Percentiles rank a stretch among this genome's conserved stretches.
Evolutionary conservation across 2,888 invertebrate species (phyloP).

Genomic region (Trachelus troglodyta): DNA sequence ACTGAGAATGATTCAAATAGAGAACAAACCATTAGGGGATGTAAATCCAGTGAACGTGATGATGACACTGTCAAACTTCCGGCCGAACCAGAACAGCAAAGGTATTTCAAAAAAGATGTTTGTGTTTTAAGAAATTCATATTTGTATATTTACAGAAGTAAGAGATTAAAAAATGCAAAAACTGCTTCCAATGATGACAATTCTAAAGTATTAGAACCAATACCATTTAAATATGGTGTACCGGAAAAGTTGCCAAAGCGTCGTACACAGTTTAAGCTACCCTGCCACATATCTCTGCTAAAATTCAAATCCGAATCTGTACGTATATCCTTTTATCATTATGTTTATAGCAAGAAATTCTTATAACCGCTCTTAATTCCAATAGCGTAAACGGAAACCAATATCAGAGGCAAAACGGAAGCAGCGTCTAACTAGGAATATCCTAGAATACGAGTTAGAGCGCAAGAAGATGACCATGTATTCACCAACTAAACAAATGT

Average conservation of each 20-base stretch:
- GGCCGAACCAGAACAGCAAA: neutral
- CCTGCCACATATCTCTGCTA: slow-evolving; percentile 44
- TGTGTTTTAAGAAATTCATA: neutral
- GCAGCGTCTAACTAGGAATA: slow-evolving; percentile 29
- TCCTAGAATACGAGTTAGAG: slow-evolving; percentile 31
- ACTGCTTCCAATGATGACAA: slow-evolving; percentile 16
- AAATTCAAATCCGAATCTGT: slow-evolving; percentile 34
- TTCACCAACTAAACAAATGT: slow-evolving; percentile 38
- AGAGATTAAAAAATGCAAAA: slow-evolving; percentile 20
- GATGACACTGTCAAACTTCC: neutral
- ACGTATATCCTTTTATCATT: slow-evolving; percentile 9
- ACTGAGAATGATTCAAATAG: neutral
- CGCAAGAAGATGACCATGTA: slow-evolving; percentile 35
- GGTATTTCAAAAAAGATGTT: neutral
- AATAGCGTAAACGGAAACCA: slow-evolving; percentile 42
- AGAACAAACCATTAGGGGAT: neutral
- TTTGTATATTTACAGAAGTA: slow-evolving; percentile 19
- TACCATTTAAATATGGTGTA: slow-evolving; percentile 48
- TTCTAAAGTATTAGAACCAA: slow-evolving; percentile 43
- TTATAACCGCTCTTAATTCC: neutral
- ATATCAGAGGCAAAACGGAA: slow-evolving; percentile 17
- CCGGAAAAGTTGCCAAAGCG: slow-evolving; percentile 38
- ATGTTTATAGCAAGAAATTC: neutral
- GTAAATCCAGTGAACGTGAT: neutral
- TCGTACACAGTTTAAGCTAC: slow-evolving; percentile 44